Evolutionary conservation across 2,888 invertebrate species (phyloP).

Genomic region (Anarsia innoxiella): DNA sequence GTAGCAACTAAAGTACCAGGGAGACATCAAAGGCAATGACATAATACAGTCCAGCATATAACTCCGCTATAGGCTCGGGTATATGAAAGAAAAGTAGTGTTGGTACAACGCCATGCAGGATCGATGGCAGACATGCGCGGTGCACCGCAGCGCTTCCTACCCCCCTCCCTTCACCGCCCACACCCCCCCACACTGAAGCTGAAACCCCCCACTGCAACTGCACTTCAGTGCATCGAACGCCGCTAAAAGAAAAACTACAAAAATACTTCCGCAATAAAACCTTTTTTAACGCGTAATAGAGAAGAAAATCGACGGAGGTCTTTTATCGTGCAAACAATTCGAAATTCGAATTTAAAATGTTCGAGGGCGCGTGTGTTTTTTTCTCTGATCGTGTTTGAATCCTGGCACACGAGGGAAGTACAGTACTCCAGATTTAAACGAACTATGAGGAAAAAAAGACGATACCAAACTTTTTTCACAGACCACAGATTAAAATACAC

Average conservation of each 20-base stretch:
- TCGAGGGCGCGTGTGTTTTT: constrained; percentile 12
- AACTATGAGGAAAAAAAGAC: constrained; percentile 73
- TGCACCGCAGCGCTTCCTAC: constrained; percentile 35
- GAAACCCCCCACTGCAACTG: constrained; percentile 58
- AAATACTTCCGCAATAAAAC: constrained; percentile 32
- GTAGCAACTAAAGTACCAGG: constrained; percentile 25
- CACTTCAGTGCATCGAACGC: constrained; percentile 68
- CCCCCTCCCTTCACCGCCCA: too few species aligned
- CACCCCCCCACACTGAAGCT: constrained; percentile 30
- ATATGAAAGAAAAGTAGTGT: constrained; percentile 41
- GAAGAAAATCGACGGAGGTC: too few species aligned
- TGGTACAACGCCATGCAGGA: constrained; percentile 51
- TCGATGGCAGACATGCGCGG: constrained; percentile 70
- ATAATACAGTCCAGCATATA: constrained; percentile 45
- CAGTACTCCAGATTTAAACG: constrained; percentile 28
- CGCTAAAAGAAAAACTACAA: constrained; percentile 38
- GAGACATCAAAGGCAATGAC: constrained; percentile 67
- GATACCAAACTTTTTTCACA: constrained; percentile 28
- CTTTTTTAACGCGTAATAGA: constrained; percentile 2
- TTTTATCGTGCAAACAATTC: constrained; percentile 13
- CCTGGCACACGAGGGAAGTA: constrained; percentile 26
- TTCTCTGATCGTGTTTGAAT: constrained; percentile 10
- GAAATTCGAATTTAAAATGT: constrained; percentile 20
- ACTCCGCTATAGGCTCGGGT: background rate
- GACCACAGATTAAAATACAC: constrained; percentile 7